Base-by-base conservation (phyloP, 2,888 invertebrate species). In the Nomada lathburiana region DNA sequence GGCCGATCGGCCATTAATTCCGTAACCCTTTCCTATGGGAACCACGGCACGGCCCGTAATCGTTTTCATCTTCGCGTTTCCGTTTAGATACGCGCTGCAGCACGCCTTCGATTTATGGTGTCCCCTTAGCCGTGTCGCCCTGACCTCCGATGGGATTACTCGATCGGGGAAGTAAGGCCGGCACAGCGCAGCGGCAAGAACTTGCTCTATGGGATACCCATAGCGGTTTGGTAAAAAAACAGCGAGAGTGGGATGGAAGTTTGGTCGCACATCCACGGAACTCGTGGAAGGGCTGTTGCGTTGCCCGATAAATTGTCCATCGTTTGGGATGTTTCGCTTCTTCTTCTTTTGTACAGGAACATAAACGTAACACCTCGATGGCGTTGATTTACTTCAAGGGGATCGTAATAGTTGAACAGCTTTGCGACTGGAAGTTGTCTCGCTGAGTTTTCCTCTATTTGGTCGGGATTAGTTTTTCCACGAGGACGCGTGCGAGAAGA, bases 1-100 rank as follows among this genome's bases (percentile, higher is more conserved):
- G 83, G 71, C 73, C 83, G 84, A 80, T 83, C 67, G 76, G 62
- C 84, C 83, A 84, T 84, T 84, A 84, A 84, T 84, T 80, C 80
- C 59, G 44, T 65, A 64, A 79, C 68, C 62, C 59, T 76, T 80
- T 26, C 53, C 64, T 29, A 36, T 13, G 42, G 20, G 26, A 26
- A n/a, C n/a, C 44, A 50, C 36, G n/a, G 52, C 23, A 52, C 69
- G 50, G 62, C 18, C 29, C 75, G 75, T 79, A 36, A 79, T 83
- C 83, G 83, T 82, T 84, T 78, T 76, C 83, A 83, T 83, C 83
- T 76, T 82, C 65, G 83, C 72, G 75, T 78, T 83, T 79, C 83
- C 69, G 76, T 57, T 59, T 11, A 29, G 52, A 44, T 47, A 60
- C 69, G 57, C 59, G 62, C 36, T 44, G 59, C 67, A 20, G 47